A percentile compares a stretch with the other conserved stretches of the same genome.
These are phyloP conservation scores for Otus scops DNA, from an alignment of 2,797 vertebrate genomes.

Conservation along the genomic window DNA sequence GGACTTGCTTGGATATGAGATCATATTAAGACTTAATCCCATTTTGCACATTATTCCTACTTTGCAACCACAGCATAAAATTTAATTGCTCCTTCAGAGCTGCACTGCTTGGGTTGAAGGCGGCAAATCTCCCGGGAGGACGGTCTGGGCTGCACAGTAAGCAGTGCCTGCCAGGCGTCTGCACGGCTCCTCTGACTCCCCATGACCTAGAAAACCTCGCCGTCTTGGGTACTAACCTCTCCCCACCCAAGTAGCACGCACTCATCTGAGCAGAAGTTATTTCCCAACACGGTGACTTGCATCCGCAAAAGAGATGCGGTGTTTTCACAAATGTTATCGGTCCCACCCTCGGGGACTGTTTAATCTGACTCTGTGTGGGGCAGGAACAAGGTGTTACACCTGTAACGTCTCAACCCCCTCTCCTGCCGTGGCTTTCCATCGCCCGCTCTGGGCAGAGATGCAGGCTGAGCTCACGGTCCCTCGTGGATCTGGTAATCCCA, in stretches of 20 bases:
- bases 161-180: not conserved
- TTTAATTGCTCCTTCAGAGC: not conserved
- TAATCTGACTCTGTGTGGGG: not conserved
- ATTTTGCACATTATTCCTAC: constrained; percentile 16
- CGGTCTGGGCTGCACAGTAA: not conserved
- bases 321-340: not conserved
- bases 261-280: not conserved
- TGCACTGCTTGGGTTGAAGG: not conserved
- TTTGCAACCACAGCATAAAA: constrained; percentile 35
- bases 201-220: not conserved
- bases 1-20: not conserved
- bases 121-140: not conserved
- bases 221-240: not conserved
- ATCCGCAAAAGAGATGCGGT: not conserved
- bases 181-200: not conserved
- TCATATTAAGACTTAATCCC: constrained; percentile 22
- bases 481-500: fast-evolving
- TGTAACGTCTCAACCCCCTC: not conserved
- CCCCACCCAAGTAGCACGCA: not conserved
- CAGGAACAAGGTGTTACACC: not conserved
- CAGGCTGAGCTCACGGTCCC: not conserved
- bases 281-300: fast-evolving
- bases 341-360: not conserved
- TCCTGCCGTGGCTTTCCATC: not conserved
- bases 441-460: fast-evolving